Evolutionary conservation across 2,888 invertebrate species (phyloP), one percentile per base, ranked within the genome.

Genomic region (Tipula helvola): DNA sequence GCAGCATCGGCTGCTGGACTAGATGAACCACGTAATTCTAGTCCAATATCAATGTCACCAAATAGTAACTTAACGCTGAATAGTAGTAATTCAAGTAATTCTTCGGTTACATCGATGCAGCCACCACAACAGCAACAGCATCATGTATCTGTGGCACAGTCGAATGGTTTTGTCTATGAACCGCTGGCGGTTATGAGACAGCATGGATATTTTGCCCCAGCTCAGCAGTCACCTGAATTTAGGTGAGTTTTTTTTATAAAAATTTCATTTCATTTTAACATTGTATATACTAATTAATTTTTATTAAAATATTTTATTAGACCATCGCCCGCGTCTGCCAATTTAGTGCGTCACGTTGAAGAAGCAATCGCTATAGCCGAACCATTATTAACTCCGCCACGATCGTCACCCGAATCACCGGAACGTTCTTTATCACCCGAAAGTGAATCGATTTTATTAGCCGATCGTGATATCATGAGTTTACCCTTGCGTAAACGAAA

Each of bases 401-500:
- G 93, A 88, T 93, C 93, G 86, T 93, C 93, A 89, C 93, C 93
- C 7, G 91, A 91, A 88, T 91, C 91, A 36, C 92, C 91, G 0
- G 91, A 91, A 87, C 92, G 93, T 13, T 92, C 92, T 18, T 91
- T 92, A 39, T 93, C 93, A 18, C 93, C 93, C 0, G 93, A 93
- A 89, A 93, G 93, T 86, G 91, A 93, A 85, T 92, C 92, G 83
- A 91, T 91, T 89, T 90, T 92, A 84, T 91, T 93, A 88, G 91
- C 91, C 3, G 93, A 92, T 88, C 93, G 93, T 36, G 94, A 94
- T 89, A 92, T 93, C 87, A 92, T 93, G 90, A 95, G 95, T 87
- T 91, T 96, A 88, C 97, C 97, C 4, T 94, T 95, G 4, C 93
- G 96, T 87, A 97, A 97, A 91, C 93, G 97, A 87, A 96, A 96